A percentile compares a stretch with the other conserved stretches of the same genome.
Conservation (phyloP, 1,140 invertebrate species). For the Chironomus striatipennis region DNA sequence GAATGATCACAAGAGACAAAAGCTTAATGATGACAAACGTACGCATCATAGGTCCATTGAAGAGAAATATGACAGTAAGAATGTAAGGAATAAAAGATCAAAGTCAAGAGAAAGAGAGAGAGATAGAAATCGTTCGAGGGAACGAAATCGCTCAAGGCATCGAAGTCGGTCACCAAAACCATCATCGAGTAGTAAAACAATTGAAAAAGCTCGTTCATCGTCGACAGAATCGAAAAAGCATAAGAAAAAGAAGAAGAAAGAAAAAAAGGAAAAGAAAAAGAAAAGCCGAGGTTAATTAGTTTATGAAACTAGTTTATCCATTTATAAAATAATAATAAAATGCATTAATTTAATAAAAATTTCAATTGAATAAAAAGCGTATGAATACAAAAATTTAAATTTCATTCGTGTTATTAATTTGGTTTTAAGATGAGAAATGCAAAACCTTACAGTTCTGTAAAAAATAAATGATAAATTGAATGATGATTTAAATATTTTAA, state of each 20-base stretch:
- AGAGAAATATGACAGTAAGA: neutral
- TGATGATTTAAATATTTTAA: too few species aligned
- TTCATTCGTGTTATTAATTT: too few species aligned
- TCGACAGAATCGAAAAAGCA: neutral
- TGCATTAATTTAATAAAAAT: too few species aligned
- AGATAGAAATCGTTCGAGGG: too few species aligned
- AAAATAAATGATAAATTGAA: too few species aligned
- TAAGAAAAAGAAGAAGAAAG: conserved; percentile 12
- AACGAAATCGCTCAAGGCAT: too few species aligned
- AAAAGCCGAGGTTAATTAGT: neutral
- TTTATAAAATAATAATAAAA: too few species aligned
- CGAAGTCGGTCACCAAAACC: neutral
- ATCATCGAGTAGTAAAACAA: neutral
- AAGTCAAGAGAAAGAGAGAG: neutral
- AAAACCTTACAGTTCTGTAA: too few species aligned
- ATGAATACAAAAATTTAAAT: too few species aligned
- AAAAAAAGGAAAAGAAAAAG: conserved; percentile 22
- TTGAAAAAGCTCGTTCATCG: conserved; percentile 2
- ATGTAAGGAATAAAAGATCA: neutral
- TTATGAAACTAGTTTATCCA: too few species aligned
- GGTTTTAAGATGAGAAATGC: too few species aligned
- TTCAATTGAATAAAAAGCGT: too few species aligned
- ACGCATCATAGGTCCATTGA: neutral
- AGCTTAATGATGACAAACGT: neutral
- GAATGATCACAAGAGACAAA: neutral